Evolutionary conservation across 1,140 invertebrate genomes (phyloP).

Genomic region (Solen grandis): DNA sequence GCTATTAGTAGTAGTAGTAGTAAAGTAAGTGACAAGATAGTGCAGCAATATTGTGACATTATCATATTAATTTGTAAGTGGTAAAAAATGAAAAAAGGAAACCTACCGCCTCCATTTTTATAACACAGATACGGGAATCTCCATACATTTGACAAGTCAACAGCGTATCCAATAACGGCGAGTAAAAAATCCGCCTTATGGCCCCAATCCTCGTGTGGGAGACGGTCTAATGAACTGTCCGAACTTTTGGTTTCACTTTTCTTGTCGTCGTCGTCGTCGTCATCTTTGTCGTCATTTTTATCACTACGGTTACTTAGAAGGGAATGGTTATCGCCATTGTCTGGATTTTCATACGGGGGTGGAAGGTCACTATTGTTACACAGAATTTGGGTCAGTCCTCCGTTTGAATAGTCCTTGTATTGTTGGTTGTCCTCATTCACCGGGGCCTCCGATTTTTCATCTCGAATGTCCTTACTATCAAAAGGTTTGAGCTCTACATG

Average conservation of each 20-base stretch:
- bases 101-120: slow-evolving; percentile 80
- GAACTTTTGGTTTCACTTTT: slow-evolving; percentile 8
- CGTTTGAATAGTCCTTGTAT: slow-evolving; percentile 44
- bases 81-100: neutral
- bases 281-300: slow-evolving; percentile 28
- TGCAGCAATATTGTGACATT: too few species aligned
- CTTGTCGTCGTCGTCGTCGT: slow-evolving; percentile 29
- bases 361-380: slow-evolving; percentile 33
- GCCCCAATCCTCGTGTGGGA: slow-evolving; percentile 82
- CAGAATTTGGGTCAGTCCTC: slow-evolving; percentile 12
- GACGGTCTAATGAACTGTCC: neutral
- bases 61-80: too few species aligned
- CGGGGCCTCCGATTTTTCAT: neutral
- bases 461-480: neutral
- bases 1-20: too few species aligned
- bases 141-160: slow-evolving; percentile 82
- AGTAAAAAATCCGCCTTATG: slow-evolving; percentile 82
- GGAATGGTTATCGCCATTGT: slow-evolving; percentile 47
- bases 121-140: slow-evolving; percentile 82
- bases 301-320: slow-evolving; percentile 45
- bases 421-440: neutral
- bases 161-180: slow-evolving; percentile 81
- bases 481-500: slow-evolving; percentile 39
- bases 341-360: slow-evolving; percentile 38
- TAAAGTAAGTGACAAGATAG: too few species aligned